These are phyloP conservation scores for Platysternon megacephalum DNA, from an alignment of 2,113 vertebrate species.

Conservation along the genomic window DNA sequence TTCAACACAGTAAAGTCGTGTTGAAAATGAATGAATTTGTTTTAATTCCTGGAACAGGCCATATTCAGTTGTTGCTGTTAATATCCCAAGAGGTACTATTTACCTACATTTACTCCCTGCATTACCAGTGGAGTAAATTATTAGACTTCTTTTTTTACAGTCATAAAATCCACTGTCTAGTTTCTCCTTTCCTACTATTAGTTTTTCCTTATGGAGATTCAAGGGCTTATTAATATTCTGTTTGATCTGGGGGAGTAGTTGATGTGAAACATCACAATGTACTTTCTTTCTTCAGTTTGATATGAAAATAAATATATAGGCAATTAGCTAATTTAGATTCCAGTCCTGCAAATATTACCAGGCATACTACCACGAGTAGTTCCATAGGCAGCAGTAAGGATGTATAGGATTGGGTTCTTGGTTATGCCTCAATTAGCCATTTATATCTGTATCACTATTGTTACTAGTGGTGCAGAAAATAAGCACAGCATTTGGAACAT, in stretches of 20 bases:
- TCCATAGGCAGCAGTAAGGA: background rate
- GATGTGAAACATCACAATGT: background rate
- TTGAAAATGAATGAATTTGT: background rate
- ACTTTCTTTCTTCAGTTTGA: background rate
- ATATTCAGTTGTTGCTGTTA: background rate
- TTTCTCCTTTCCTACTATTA: background rate
- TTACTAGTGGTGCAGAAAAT: background rate
- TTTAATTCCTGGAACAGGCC: background rate
- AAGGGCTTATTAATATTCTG: background rate
- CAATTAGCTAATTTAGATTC: background rate
- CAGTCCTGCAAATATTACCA: background rate
- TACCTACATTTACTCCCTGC: slow-evolving; percentile 4
- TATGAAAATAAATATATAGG: background rate
- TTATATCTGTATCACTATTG: background rate
- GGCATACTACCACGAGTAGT: background rate
- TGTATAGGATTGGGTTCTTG: background rate
- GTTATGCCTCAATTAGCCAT: background rate
- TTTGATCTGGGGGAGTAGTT: background rate
- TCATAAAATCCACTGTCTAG: background rate
- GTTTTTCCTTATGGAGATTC: slow-evolving; percentile 1
- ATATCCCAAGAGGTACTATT: slow-evolving; percentile 22
- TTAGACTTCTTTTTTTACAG: background rate
- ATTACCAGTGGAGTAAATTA: slow-evolving; percentile 15
- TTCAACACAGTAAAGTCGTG: background rate
- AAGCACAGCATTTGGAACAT: background rate